Evolutionary conservation across 2,888 invertebrate species (phyloP), one percentile per base, ranked within the genome.

Genomic region (Dynastes hyllus): DNA sequence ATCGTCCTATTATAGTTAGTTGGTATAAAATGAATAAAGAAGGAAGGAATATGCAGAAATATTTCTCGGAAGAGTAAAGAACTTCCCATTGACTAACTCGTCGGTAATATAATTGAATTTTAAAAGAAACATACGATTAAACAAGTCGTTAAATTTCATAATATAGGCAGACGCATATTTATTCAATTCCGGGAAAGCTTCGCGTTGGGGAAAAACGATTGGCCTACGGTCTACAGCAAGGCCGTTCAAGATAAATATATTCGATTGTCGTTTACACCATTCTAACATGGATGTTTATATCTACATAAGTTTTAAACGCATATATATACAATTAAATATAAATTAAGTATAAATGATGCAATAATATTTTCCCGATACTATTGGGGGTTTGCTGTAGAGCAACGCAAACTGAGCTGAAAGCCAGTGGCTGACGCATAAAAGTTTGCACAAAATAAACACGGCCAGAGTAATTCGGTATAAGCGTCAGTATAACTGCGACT

Each of bases 291-390:
- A 53, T 53, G 53, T 53, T 53, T 53, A 53, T 53, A 53, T 16
- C 5, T 37, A 37, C 4, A 53, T 11, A 45, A 8, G 45, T 53
- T 53, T 53, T 53, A 53, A 53, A n/a, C 53, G 13, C 53, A n/a
- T 3, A 53, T 53, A 4, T 16, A 53, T 53, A 53, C 32, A 37
- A 37, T 37, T 37, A n/a, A n/a, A n/a, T n/a, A n/a, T n/a, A n/a
- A n/a, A n/a, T n/a, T n/a, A n/a, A n/a, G n/a, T n/a, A 53, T 53
- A 53, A 53, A 53, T 53, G 53, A 16, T 53, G 53, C 53, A 53
- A 53, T 53, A n/a, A 2, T 53, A n/a, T 16, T 53, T 53, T 16
- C n/a, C 53, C n/a, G 53, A 3, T 53, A 6, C n/a, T 53, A 16
- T 16, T 4, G n/a, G 53, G 22, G 1, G 22, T 22, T 22, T 22